These are phyloP conservation scores for Agrochola circellaris DNA, from an alignment of 2,888 invertebrate species.

Conservation along the genomic window DNA sequence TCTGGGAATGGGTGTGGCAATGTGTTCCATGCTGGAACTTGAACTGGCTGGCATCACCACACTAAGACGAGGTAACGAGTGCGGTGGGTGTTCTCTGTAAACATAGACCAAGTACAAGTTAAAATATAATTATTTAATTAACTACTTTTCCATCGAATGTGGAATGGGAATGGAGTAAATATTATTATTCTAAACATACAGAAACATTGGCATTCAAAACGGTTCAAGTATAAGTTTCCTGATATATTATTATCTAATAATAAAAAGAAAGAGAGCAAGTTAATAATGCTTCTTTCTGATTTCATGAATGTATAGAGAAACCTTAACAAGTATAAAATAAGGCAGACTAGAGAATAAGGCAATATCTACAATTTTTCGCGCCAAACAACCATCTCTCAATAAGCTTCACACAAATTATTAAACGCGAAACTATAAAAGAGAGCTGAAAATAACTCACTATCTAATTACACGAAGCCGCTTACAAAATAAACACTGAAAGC, in stretches of 20 bases:
- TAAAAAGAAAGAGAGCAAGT: not conserved
- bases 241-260: not conserved
- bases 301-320: not conserved
- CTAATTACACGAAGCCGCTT: constrained; percentile 35
- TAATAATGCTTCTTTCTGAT: not conserved
- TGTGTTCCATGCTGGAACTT: constrained; percentile 81
- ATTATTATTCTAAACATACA: not conserved
- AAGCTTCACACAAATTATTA: constrained; percentile 3
- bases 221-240: not conserved
- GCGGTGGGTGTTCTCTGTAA: constrained; percentile 83
- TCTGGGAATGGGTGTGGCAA: constrained; percentile 66
- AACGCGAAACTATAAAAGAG: constrained; percentile 2
- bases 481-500: constrained; percentile 47
- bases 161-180: not conserved
- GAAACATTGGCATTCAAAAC: not conserved
- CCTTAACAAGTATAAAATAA: not conserved
- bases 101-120: not conserved
- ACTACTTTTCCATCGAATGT: not conserved
- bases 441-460: constrained; percentile 17
- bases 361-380: not conserved
- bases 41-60: constrained; percentile 83
- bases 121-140: not conserved
- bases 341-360: no score
- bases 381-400: not conserved
- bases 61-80: constrained; percentile 84